These are phyloP conservation scores for Iphiclides podalirius DNA, from an alignment of 2,888 invertebrate species.

Conservation along the genomic window DNA sequence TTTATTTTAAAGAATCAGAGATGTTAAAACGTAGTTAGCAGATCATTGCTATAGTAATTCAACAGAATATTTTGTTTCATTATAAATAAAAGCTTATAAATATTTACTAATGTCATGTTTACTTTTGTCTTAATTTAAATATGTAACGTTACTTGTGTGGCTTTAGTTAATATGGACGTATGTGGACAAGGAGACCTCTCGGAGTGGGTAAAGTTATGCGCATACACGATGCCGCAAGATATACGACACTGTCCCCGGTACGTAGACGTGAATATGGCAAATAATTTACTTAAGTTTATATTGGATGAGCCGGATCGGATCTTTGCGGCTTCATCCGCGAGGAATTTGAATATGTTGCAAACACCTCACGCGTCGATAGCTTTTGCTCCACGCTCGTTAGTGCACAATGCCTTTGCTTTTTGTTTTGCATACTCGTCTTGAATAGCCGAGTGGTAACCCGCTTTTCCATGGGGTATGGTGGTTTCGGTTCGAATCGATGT, in stretches of 20 bases:
- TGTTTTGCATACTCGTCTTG: not conserved
- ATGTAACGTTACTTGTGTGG: slow-evolving; percentile 5
- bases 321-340: slow-evolving; percentile 3
- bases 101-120: not conserved
- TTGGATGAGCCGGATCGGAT: slow-evolving; percentile 11
- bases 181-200: slow-evolving; percentile 23
- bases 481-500: no score
- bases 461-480: no score
- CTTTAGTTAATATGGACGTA: slow-evolving; percentile 14
- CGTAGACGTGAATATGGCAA: slow-evolving; percentile 21
- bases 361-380: not conserved
- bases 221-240: slow-evolving; percentile 49
- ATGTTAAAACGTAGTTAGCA: no score
- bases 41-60: no score
- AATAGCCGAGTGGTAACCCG: not conserved
- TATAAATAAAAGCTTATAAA: not conserved
- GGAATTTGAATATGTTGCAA: slow-evolving; percentile 3
- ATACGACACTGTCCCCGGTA: slow-evolving; percentile 40
- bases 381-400: not conserved
- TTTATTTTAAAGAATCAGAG: no score
- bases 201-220: slow-evolving; percentile 45
- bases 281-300: slow-evolving; percentile 34
- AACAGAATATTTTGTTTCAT: not conserved
- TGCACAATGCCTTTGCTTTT: not conserved
- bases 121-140: not conserved